phyloP scores from a whole-genome alignment of 2,113 vertebrate species.

The Panurus biarmicus region DNA sequence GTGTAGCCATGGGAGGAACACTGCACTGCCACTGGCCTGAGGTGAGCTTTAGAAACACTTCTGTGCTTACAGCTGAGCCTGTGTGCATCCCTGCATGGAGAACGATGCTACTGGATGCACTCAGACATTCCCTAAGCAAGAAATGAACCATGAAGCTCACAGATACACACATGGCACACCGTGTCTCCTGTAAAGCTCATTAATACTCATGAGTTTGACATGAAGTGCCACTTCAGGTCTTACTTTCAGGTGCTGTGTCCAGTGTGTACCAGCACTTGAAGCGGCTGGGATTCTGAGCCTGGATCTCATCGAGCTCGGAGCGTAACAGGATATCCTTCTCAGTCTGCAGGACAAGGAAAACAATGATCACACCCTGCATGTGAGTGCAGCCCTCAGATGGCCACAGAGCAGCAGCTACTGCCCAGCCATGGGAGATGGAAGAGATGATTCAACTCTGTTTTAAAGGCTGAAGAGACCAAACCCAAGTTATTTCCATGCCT shows the following conservation, averaged over 20 bases:
- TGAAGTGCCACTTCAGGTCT: not conserved
- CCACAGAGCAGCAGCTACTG: not conserved
- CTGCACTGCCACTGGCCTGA: not conserved
- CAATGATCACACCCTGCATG: not conserved
- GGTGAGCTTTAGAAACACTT: not conserved
- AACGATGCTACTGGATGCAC: not conserved
- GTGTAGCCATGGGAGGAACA: not conserved
- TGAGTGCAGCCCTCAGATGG: not conserved
- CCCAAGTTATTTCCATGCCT: not conserved
- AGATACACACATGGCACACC: not conserved
- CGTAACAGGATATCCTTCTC: slow-evolving; percentile 92
- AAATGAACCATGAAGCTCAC: not conserved
- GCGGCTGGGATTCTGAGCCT: slow-evolving; percentile 72
- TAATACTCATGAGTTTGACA: not conserved
- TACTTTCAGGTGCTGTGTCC: slow-evolving; percentile 84
- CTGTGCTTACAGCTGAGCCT: not conserved
- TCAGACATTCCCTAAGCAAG: not conserved
- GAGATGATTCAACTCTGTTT: not conserved
- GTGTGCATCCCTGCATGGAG: not conserved
- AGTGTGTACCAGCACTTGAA: slow-evolving; percentile 95
- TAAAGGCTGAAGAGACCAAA: not conserved
- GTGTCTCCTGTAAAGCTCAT: not conserved
- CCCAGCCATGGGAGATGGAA: not conserved
- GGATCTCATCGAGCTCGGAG: slow-evolving; percentile 87
- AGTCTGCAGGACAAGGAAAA: slow-evolving; percentile 64